Conservation (phyloP, 2,113 vertebrate genomes). For the Tretioscincus oriximinensis region DNA sequence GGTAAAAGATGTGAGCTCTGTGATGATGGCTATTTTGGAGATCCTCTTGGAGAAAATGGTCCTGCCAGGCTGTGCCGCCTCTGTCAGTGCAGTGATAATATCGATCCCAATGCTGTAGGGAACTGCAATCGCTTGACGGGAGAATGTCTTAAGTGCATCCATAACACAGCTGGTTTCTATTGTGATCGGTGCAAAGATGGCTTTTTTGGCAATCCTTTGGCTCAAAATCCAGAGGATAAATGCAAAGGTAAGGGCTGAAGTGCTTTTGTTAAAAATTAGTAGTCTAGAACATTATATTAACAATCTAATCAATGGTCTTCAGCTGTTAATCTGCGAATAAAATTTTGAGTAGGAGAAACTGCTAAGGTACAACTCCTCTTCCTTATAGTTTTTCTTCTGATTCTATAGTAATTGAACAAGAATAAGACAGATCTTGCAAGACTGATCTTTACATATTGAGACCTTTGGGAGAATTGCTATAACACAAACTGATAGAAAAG, state of each 20-base stretch:
- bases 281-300: not conserved
- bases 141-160: conserved; percentile 88
- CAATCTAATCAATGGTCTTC: no score
- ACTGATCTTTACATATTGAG: no score
- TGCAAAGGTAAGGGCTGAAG: conserved; percentile 78
- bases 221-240: conserved; percentile 77
- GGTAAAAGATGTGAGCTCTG: conserved; percentile 95
- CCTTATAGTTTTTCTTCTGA: not conserved
- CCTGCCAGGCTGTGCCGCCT: conserved; percentile 78
- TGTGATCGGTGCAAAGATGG: conserved; percentile 89
- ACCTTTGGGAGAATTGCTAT: not conserved
- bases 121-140: conserved; percentile 86
- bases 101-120: conserved; percentile 84
- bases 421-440: not conserved
- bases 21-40: conserved; percentile 93
- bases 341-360: not conserved
- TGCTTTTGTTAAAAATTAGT: not conserved
- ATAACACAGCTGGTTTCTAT: conserved; percentile 85
- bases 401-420: not conserved
- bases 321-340: not conserved
- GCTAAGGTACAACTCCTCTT: not conserved
- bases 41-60: conserved; percentile 80
- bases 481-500: not conserved
- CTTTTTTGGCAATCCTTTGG: conserved; percentile 86
- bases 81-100: conserved; percentile 93